Conservation (phyloP, 2,797 vertebrate genomes). For the Lacerta agilis region DNA sequence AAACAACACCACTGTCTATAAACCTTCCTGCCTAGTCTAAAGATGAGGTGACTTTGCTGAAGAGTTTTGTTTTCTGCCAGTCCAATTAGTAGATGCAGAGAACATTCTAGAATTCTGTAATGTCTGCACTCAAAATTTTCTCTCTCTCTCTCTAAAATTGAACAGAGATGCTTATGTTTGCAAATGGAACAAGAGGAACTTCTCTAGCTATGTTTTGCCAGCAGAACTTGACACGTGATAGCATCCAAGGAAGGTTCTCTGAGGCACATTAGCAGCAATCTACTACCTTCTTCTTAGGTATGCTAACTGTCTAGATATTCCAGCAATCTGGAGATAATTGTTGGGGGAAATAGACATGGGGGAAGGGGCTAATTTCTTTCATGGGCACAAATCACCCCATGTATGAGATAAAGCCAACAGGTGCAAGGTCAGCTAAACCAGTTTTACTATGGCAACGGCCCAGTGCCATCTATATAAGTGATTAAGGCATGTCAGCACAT, state of each 20-base stretch:
- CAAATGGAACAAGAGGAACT: not conserved
- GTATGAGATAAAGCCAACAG: no score
- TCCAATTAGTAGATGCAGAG: not conserved
- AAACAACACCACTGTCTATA: conserved; percentile 10
- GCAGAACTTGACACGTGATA: not conserved
- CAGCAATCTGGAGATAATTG: not conserved
- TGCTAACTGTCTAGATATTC: not conserved
- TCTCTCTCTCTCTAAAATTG: not conserved
- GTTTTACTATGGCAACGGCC: no score
- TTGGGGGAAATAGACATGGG: no score
- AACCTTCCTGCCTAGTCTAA: not conserved
- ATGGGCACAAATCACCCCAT: no score
- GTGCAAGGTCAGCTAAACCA: no score
- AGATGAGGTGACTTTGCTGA: conserved; percentile 2
- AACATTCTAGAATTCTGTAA: not conserved
- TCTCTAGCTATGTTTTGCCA: not conserved
- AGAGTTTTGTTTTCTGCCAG: conserved; percentile 1
- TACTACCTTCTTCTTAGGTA: not conserved
- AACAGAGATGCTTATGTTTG: not conserved
- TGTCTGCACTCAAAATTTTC: conserved; percentile 5
- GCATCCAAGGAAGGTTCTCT: not conserved
- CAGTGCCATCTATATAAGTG: no score
- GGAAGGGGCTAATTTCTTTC: no score
- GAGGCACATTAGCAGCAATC: not conserved
- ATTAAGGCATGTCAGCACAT: no score